Evolutionary conservation across 2,888 invertebrate genomes (phyloP), one percentile per base, ranked within the genome.

Genomic region (Ophion ventricosus): DNA sequence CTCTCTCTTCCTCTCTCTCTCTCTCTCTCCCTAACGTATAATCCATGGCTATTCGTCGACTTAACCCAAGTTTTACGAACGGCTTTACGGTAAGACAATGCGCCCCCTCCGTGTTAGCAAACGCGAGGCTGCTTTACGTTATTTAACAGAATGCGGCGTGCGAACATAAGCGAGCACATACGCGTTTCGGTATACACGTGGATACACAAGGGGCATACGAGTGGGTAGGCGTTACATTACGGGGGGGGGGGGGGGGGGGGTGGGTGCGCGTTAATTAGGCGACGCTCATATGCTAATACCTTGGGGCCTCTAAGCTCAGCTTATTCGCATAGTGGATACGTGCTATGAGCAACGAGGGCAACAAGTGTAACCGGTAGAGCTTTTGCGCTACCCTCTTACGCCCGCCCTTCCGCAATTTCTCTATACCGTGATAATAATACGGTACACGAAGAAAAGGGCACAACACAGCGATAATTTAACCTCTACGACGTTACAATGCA

Each of bases 271-370:
- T 92, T 93, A 93, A 93, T 93, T 92, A 93, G 92, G 91, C 91
- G 88, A 89, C 87, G 91, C 92, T 92, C 92, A 91, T 92, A 92
- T 92, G 92, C 92, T 92, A 93, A 93, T 93, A 86, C 87, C 89
- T 87, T 87, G 90, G 88, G 89, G 90, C 91, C 91, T 92, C 92
- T 92, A 92, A 92, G 92, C 92, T 91, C 89, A 90, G 92, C 91
- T 92, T 92, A 92, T 91, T 91, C 91, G 89, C 90, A 88, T 89
- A 90, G 91, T 90, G 88, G 90, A 90, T 90, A 49, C 49, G 49
- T 49, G 89, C 88, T 89, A 88, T 88, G 91, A 92, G 90, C 90
- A 75, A 69, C 74, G 80, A n/a, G 90, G 88, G 88, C 90, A 91
- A 92, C 92, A 91, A 91, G 90, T 91, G 89, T 91, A 91, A 87